Evolutionary conservation across 2,888 invertebrate species (phyloP), one percentile per base, ranked within the genome.

Genomic region (Orthosia gracilis): DNA sequence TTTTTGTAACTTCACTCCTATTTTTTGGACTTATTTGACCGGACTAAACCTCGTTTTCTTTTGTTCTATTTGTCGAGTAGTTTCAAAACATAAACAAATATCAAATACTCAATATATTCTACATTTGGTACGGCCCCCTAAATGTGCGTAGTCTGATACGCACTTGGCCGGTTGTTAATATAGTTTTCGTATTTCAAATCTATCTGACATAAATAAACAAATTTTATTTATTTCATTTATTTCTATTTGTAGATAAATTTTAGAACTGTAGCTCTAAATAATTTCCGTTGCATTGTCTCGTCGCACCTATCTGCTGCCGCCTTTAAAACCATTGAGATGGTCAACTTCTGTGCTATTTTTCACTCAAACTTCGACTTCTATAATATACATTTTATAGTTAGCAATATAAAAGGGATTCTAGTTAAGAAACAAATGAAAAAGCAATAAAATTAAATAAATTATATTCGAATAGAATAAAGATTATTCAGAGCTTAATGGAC

Each of bases 391-490:
- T 66, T 77, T 63, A 82, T 63, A 66, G 45, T 55, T 52, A 2
- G 17, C 31, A 64, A 77, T 59, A 57, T 54, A 65, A 62, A 68
- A 49, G 23, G 11, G 12, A 74, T 57, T 57, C 59, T 67, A 40
- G 55, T 64, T 74, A 69, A 58, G 62, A 84, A 84, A 80, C 59
- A 81, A 80, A 68, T 82, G 57, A 68, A 71, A 76, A 69, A 40
- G 45, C 57, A 54, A 31, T 82, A 62, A 70, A 84, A 58, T 18
- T n/a, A 50, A 57, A 59, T 69, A 68, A 80, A 74, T 68, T 68
- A 59, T 59, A 54, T 64, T 59, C 7, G 63, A 67, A 74, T 67
- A 52, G n/a, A 81, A 70, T 67, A 67, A 57, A 69, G 26, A 59
- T 59, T 69, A 74, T 54, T 50, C 54, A 59, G 31, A 52, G 31